Conservation (phyloP, 2,113 vertebrate genomes). For the Ivindomyrus marchei region DNA sequence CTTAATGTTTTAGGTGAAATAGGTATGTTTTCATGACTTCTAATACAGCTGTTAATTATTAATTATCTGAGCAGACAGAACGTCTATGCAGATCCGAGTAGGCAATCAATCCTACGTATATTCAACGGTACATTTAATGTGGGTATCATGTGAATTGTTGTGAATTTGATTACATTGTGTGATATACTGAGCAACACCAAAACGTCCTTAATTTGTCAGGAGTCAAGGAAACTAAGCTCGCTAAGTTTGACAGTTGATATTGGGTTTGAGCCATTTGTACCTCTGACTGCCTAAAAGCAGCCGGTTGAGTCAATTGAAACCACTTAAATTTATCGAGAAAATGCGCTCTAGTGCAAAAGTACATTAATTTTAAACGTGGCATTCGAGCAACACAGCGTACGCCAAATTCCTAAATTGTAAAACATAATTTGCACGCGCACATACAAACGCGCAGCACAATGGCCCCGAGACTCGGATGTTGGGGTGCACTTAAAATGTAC, state of each 20-base stretch:
- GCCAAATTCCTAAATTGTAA: not conserved
- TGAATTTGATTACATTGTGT: not conserved
- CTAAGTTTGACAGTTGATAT: not conserved
- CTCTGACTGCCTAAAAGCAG: not conserved
- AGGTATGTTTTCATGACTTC: slow-evolving; percentile 16
- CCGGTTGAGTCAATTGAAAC: not conserved
- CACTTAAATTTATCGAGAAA: not conserved
- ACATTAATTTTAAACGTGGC: not conserved
- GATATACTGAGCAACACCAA: not conserved
- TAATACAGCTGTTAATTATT: slow-evolving; percentile 38
- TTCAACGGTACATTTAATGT: slow-evolving; percentile 16
- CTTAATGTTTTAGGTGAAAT: slow-evolving; percentile 21
- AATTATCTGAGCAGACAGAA: slow-evolving; percentile 38
- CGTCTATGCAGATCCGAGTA: slow-evolving; percentile 21
- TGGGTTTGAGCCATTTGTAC: not conserved
- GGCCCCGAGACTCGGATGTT: not conserved
- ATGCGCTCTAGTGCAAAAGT: not conserved
- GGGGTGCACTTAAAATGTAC: not conserved
- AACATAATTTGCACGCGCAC: not conserved
- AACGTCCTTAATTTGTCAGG: not conserved
- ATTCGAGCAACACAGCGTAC: not conserved
- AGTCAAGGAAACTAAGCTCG: not conserved
- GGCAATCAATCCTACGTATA: slow-evolving; percentile 7
- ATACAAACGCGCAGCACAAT: not conserved
- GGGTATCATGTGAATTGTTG: not conserved